A percentile compares a stretch with the other conserved stretches of the same genome.
phyloP scores from a whole-genome alignment of 2,113 vertebrate genomes.

The Tringa solitaria region DNA sequence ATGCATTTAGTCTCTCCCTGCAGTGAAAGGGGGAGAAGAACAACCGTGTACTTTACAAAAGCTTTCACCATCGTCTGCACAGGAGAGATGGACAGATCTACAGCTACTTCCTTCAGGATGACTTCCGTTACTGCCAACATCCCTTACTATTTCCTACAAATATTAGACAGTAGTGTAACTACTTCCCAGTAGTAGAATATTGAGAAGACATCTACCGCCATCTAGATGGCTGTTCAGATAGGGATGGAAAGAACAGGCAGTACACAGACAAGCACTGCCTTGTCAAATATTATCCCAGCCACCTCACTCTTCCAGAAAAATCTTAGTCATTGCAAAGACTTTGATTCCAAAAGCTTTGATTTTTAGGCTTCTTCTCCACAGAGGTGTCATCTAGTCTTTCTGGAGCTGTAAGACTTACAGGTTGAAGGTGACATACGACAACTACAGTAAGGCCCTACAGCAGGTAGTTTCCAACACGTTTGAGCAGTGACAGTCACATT shows the following conservation, averaged over 20 bases:
- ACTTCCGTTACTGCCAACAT: background rate
- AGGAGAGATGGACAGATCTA: background rate
- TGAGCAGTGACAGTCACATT: background rate
- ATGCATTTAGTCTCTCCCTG: background rate
- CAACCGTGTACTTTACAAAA: background rate
- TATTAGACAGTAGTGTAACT: background rate
- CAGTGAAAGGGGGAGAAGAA: background rate
- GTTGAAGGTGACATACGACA: background rate
- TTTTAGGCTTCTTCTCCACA: background rate
- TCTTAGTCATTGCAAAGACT: background rate
- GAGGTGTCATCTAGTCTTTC: background rate
- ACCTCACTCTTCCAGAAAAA: background rate
- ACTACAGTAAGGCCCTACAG: background rate
- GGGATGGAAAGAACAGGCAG: background rate
- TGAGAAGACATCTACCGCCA: background rate
- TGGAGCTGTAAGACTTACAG: background rate
- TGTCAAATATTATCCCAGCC: background rate
- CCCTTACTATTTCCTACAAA: background rate
- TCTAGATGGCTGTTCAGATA: background rate
- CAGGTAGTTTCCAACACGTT: background rate
- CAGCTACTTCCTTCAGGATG: background rate
- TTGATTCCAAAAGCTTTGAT: background rate
- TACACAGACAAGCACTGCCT: background rate
- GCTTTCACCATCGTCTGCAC: background rate
- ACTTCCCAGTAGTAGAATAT: background rate